phyloP scores from a whole-genome alignment of 2,888 invertebrate genomes.

The Agrochola lota region DNA sequence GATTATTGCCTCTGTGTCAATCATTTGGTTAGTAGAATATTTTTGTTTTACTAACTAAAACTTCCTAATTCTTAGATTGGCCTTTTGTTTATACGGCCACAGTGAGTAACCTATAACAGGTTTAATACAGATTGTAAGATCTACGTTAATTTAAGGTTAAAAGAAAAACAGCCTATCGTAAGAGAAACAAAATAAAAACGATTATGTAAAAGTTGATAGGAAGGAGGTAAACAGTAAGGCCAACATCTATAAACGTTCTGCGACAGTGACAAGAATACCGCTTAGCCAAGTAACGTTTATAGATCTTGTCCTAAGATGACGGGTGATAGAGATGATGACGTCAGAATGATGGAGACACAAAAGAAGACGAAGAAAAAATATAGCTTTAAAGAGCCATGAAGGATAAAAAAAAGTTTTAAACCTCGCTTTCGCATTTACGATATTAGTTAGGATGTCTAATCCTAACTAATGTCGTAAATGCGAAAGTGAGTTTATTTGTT shows the following conservation, averaged over 20 bases:
- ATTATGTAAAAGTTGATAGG: background rate
- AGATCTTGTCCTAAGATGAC: background rate
- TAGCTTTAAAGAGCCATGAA: background rate
- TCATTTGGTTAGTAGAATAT: background rate
- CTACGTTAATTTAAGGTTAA: background rate
- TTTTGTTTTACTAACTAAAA: background rate
- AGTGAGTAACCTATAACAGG: background rate
- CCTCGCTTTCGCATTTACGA: too few relatives aligned
- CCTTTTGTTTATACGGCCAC: background rate
- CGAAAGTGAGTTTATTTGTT: too few relatives aligned
- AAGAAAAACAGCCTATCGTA: background rate
- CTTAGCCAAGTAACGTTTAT: background rate
- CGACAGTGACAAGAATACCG: background rate
- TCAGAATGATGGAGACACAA: background rate
- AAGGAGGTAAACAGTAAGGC: too few relatives aligned
- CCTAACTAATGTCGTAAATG: too few relatives aligned
- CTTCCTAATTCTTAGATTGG: background rate
- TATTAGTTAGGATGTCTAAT: too few relatives aligned
- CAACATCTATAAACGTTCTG: background rate
- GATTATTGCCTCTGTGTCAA: slow-evolving; percentile 14
- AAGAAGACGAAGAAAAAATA: background rate
- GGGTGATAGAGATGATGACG: background rate
- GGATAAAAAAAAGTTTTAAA: background rate
- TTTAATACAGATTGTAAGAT: background rate
- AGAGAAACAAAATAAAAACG: background rate